Evolutionary conservation across 1,140 invertebrate species (phyloP), one percentile per base, ranked within the genome.

Genomic region (Ceratina australensis): DNA sequence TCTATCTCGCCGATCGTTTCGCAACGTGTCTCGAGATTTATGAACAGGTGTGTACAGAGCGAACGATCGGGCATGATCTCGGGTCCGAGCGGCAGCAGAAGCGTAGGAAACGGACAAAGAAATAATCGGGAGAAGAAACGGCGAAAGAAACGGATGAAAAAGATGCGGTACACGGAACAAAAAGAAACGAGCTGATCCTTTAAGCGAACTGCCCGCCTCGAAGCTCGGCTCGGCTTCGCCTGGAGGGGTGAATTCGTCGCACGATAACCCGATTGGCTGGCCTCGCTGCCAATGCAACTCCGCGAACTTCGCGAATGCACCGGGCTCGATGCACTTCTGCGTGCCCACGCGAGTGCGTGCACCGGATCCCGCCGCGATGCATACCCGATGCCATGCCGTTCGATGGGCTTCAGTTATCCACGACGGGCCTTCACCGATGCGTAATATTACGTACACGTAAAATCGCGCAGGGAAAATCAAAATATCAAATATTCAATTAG

Each of bases 221-320:
- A 72, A 80, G 85, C 79, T 79, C 72, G 78, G 63, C 54, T 61
- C 66, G 61, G 64, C 78, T 71, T 73, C 20, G 74, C 20, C 72
- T 86, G 88, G 88, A 88, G 89, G 89, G 85, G 80, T 87, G 87
- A 86, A 88, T 89, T 88, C 83, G 78, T 89, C 86, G 85, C 72
- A 75, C 86, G 81, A 83, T 88, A 88, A 89, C 80, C 86, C 88
- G 88, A 91, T 91, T 91, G 89, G 90, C 78, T 86, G 83, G 83
- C 67, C 59, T 73, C 50, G 71, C 83, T 86, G 85, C 89, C 87
- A 91, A 91, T 91, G 86, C 87, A 88, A 85, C 85, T 57, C 69
- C 84, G 24, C 84, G 24, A 52, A 79, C 86, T 82, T 67, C 80
- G 72, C 78, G 73, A 83, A 77, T 68, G 80, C 78, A 83, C 65